Evolutionary conservation across 2,113 vertebrate genomes (phyloP), one percentile per base, ranked within the genome.

Genomic region (Planiliza haematocheilus): DNA sequence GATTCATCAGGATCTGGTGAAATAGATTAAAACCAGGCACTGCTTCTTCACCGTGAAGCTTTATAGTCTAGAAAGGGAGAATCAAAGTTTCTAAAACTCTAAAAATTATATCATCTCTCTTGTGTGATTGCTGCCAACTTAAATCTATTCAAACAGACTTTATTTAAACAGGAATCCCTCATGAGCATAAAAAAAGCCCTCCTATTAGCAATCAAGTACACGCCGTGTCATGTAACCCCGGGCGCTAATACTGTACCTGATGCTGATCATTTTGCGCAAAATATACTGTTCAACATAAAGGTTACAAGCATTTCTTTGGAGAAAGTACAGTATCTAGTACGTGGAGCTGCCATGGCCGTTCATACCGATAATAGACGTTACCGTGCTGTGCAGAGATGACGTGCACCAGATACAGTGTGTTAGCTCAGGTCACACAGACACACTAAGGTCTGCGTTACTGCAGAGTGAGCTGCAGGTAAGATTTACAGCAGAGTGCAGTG

Each of bases 21-120:
- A n/a, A n/a, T n/a, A n/a, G n/a, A n/a, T n/a, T n/a, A 20, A 56
- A 43, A 51, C 10, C 11, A 30, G 18, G n/a, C 7, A 36, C 17
- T n/a, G 52, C 55, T 42, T 55, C 43, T 16, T 21, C 42, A 63
- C 21, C 53, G 21, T 67, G 42, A 57, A 45, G 51, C 37, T 69
- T 61, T 58, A 50, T 36, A 66, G n/a, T n/a, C n/a, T n/a, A n/a
- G n/a, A n/a, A n/a, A n/a, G n/a, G n/a, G n/a, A n/a, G n/a, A n/a
- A n/a, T n/a, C n/a, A n/a, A n/a, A n/a, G n/a, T n/a, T n/a, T n/a
- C n/a, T n/a, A n/a, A n/a, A n/a, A n/a, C n/a, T n/a, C n/a, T n/a
- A n/a, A n/a, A n/a, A n/a, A n/a, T n/a, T n/a, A n/a, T n/a, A n/a
- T n/a, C n/a, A n/a, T n/a, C n/a, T n/a, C n/a, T n/a, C n/a, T n/a